phyloP scores from a whole-genome alignment of 2,113 vertebrate genomes.

The Girardinichthys multiradiatus region DNA sequence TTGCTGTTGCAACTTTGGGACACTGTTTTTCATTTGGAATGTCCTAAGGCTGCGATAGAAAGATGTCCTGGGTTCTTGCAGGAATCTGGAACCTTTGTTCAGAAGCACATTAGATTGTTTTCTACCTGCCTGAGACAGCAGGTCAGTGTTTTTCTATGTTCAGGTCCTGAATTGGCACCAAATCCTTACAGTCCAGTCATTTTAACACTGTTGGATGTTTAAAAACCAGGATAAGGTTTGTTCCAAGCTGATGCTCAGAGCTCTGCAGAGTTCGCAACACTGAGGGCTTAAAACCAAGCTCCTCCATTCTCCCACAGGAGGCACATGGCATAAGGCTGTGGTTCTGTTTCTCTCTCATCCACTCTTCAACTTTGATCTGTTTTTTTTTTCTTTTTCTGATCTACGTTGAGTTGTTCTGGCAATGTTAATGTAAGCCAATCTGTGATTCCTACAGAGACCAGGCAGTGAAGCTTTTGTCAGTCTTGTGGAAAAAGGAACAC shows the following conservation, averaged over 20 bases:
- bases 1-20: slow-evolving; percentile 40
- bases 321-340: slow-evolving; percentile 47
- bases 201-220: slow-evolving; percentile 36
- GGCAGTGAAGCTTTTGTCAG: slow-evolving; percentile 62
- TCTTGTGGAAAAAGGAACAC: slow-evolving; percentile 58
- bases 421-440: slow-evolving; percentile 73
- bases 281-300: slow-evolving; percentile 38
- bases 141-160: slow-evolving; percentile 51
- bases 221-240: background rate
- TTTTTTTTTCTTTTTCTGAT: slow-evolving; percentile 26
- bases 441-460: slow-evolving; percentile 71
- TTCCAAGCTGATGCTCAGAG: slow-evolving; percentile 27
- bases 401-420: slow-evolving; percentile 65
- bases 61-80: slow-evolving; percentile 22
- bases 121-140: slow-evolving; percentile 23
- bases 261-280: slow-evolving; percentile 14
- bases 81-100: slow-evolving; percentile 46
- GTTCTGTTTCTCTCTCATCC: slow-evolving; percentile 54
- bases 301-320: slow-evolving; percentile 43
- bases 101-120: slow-evolving; percentile 66
- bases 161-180: slow-evolving; percentile 44
- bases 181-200: slow-evolving; percentile 22
- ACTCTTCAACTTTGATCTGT: slow-evolving; percentile 41
- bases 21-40: background rate
- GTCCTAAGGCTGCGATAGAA: slow-evolving; percentile 44